Base-by-base conservation (phyloP, 2,888 invertebrate species). In the Scrobipalpa costella region DNA sequence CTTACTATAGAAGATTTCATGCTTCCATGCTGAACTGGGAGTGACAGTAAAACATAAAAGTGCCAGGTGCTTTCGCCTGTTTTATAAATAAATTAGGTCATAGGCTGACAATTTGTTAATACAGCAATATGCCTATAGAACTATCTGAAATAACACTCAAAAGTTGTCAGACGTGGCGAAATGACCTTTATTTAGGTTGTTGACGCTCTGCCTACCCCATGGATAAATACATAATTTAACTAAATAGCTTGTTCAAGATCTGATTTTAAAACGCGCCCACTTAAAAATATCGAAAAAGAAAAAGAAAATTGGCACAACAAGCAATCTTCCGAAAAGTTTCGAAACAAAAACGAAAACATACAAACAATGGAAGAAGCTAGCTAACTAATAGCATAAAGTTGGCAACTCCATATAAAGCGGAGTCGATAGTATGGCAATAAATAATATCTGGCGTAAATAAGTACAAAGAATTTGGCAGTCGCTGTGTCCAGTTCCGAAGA, bases 381-480 rank as follows among this genome's bases (percentile, higher is more conserved):
- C 82, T 81, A 80, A 81, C 77, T 83, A 83, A 83, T 81, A 78
- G 80, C 70, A 69, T 73, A 71, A 72, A 75, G 68, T 79, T 80
- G 88, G 86, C 87, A 84, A 81, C 74, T 69, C 73, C 66, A 68
- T 69, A 70, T 68, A 68, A 74, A 74, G 77, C 73, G 76, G 66
- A 88, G 83, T 88, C 89, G 85, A 90, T 90, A 89, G 79, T 73
- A 78, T 69, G 71, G 79, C 75, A 71, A 85, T 91, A 90, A 90
- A 90, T 90, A 84, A 90, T 82, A 76, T 68, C 67, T 71, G 74
- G 80, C 79, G 83, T 85, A 88, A 90, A 90, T 89, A 90, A 86
- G 81, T 81, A 84, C 86, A 83, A 88, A 86, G 85, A 85, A 86
- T 90, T 91, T 91, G 90, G 90, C 90, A 86, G 80, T 57, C 78